Evolutionary conservation across 2,888 invertebrate genomes (phyloP).

Genomic region (Theodoxus fluviatilis): DNA sequence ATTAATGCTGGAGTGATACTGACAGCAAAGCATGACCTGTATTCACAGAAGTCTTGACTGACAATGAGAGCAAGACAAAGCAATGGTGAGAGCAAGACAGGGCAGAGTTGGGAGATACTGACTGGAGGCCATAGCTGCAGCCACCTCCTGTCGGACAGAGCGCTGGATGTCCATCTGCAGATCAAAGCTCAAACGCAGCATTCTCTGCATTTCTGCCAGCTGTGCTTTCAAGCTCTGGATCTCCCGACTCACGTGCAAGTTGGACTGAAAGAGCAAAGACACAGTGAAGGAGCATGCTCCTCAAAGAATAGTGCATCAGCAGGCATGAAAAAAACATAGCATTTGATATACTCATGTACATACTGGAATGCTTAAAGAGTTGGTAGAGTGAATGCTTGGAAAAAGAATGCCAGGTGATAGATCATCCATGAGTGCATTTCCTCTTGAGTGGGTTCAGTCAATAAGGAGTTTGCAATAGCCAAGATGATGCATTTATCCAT

Average conservation of each 20-base stretch:
- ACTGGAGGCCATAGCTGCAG: constrained; percentile 53
- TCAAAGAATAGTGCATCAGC: too few relatives aligned
- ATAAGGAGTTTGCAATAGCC: too few relatives aligned
- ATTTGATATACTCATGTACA: too few relatives aligned
- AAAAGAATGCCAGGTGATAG: too few relatives aligned
- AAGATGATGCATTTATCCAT: too few relatives aligned
- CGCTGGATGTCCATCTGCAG: constrained; percentile 64
- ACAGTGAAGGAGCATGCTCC: not conserved
- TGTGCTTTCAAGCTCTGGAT: constrained; percentile 56
- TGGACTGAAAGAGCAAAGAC: constrained; percentile 45
- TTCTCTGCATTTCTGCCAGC: constrained; percentile 60
- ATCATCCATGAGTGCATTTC: too few relatives aligned
- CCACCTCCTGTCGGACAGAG: constrained; percentile 64
- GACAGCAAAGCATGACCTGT: not conserved
- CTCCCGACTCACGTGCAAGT: constrained; percentile 52
- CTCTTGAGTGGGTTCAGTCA: too few relatives aligned
- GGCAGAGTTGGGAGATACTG: not conserved
- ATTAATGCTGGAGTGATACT: not conserved
- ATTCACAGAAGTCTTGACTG: not conserved
- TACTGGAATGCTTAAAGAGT: too few relatives aligned
- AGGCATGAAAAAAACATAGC: too few relatives aligned
- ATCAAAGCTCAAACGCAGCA: constrained; percentile 61
- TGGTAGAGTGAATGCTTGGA: too few relatives aligned
- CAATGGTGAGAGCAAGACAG: not conserved
- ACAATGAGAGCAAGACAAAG: not conserved